A percentile compares a stretch with the other conserved stretches of the same genome.
These are phyloP conservation scores for Ectropis grisescens DNA, from an alignment of 1,140 invertebrate species.

Conservation along the genomic window DNA sequence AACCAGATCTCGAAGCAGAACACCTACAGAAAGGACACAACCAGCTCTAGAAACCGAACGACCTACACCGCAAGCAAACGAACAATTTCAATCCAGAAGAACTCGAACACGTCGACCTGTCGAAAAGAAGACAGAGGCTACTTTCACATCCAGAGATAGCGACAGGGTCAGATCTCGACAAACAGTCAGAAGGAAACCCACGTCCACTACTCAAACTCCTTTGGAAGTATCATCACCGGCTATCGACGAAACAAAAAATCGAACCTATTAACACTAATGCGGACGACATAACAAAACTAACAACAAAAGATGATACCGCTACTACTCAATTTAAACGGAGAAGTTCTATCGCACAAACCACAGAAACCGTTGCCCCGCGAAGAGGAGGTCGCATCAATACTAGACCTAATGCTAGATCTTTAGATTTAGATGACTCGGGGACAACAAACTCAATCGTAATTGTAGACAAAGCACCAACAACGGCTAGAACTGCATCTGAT, in stretches of 20 bases:
- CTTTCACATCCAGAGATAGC: constrained; percentile 20
- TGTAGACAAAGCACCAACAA: constrained; percentile 38
- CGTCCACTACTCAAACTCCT: constrained; percentile 12
- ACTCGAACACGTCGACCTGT: constrained; percentile 31
- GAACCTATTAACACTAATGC: constrained; percentile 25
- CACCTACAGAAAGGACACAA: constrained; percentile 17
- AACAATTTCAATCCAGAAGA: constrained; percentile 50
- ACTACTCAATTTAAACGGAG: constrained; percentile 37
- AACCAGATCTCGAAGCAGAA: constrained; percentile 29
- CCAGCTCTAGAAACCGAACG: constrained; percentile 1
- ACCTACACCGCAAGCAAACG: constrained; percentile 23
- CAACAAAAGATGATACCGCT: constrained; percentile 20
- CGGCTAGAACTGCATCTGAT: constrained; percentile 31
- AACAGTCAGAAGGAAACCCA: constrained; percentile 14
- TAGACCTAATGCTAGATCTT: constrained; percentile 26
- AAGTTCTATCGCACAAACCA: constrained; percentile 27
- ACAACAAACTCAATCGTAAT: constrained; percentile 44
- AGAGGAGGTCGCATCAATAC: constrained; percentile 35
- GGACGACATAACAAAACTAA: constrained; percentile 29
- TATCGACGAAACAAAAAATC: constrained; percentile 25
- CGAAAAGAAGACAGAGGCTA: constrained; percentile 24
- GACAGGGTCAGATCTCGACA: constrained; percentile 26
- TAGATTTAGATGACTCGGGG: constrained; percentile 44
- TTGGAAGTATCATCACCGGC: constrained; percentile 17
- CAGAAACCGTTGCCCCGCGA: constrained; percentile 20